phyloP scores from a whole-genome alignment of 2,113 vertebrate species.

The Chloropsis hardwickii region DNA sequence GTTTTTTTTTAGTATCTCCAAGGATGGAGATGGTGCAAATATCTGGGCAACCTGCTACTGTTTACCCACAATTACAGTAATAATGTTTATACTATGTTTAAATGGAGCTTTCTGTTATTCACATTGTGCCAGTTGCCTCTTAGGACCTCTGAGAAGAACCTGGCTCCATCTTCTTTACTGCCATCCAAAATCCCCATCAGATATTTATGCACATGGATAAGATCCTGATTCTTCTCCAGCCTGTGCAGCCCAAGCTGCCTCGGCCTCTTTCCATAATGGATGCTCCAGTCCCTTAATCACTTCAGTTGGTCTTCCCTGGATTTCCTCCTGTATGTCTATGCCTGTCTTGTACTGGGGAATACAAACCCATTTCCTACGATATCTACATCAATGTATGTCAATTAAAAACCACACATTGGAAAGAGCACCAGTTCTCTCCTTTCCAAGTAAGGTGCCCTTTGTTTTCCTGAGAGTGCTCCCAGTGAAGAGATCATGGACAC shows the following conservation, averaged over 20 bases:
- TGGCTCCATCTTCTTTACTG: background rate
- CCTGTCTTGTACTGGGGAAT: background rate
- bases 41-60: background rate
- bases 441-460: background rate
- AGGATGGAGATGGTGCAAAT: background rate
- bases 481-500: background rate
- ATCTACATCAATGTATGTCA: background rate
- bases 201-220: background rate
- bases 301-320: background rate
- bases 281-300: background rate
- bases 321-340: background rate
- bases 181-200: background rate
- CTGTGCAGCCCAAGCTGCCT: background rate
- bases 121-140: background rate
- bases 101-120: background rate
- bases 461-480: background rate
- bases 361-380: background rate
- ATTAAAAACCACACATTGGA: background rate
- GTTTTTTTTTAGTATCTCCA: background rate
- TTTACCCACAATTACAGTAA: background rate
- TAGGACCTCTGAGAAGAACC: background rate
- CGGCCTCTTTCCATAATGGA: background rate
- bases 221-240: background rate
- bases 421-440: background rate
- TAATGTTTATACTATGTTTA: background rate